Percentiles rank a stretch among this genome's conserved stretches.
Conservation (phyloP, 2,113 vertebrate species). For the Eclectus roratus region DNA sequence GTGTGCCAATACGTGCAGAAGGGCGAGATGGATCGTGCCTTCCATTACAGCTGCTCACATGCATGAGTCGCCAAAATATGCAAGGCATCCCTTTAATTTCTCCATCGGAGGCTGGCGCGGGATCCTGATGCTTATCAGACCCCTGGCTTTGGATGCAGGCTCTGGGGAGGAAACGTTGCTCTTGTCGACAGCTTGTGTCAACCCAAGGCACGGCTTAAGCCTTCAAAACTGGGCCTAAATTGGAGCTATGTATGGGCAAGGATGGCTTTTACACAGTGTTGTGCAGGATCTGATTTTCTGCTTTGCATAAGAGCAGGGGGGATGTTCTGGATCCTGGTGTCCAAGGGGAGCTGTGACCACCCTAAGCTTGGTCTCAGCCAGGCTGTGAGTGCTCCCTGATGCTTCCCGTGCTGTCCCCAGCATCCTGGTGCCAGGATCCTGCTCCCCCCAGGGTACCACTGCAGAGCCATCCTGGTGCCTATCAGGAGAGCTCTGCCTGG, state of each 20-base stretch:
- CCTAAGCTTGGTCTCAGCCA: accelerated
- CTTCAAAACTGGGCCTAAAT: background rate
- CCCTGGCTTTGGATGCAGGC: background rate
- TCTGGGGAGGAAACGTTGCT: background rate
- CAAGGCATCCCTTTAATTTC: background rate
- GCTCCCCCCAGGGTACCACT: background rate
- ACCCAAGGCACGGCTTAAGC: background rate
- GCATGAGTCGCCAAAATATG: background rate
- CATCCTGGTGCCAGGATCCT: background rate
- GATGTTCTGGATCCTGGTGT: accelerated
- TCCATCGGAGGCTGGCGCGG: background rate
- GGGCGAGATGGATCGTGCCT: background rate
- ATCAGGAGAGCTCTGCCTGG: background rate
- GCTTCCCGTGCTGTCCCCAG: background rate
- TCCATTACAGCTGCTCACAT: background rate
- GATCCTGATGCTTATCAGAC: background rate
- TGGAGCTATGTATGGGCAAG: accelerated
- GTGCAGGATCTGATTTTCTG: background rate
- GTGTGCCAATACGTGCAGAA: background rate
- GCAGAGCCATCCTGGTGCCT: background rate
- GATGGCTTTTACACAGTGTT: accelerated
- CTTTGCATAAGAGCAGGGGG: accelerated
- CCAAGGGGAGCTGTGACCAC: background rate
- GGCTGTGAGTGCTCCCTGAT: accelerated
- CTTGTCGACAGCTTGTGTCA: background rate